These are phyloP conservation scores for Cryptus armator DNA, from an alignment of 2,888 invertebrate genomes.

Conservation along the genomic window DNA sequence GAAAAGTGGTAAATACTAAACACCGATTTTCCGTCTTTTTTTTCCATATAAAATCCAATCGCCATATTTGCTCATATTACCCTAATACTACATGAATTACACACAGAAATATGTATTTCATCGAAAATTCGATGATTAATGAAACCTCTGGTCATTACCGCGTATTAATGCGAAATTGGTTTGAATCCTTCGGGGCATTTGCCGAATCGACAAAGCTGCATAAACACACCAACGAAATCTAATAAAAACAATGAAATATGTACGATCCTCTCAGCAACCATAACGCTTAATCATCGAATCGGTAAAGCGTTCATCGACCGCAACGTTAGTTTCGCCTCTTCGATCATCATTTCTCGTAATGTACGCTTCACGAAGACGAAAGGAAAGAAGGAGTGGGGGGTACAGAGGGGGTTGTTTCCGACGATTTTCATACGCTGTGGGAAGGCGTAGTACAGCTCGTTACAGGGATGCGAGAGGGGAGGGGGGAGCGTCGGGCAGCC, in stretches of 20 bases:
- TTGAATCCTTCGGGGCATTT: no score
- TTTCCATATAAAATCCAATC: no score
- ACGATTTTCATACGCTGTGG: constrained; percentile 66
- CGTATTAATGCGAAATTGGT: no score
- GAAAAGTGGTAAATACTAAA: no score
- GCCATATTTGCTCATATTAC: no score
- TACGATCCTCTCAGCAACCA: background rate
- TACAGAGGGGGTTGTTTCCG: constrained; percentile 59
- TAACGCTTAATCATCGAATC: constrained; percentile 76
- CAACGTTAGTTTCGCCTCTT: background rate
- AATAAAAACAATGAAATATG: background rate
- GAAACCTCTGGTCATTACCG: no score
- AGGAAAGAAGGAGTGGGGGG: constrained; percentile 61
- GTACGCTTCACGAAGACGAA: constrained; percentile 39
- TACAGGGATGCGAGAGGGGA: constrained; percentile 51
- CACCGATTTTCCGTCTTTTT: no score
- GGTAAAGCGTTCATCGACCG: constrained; percentile 73
- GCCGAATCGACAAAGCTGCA: no score
- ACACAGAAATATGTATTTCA: no score
- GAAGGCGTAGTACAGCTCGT: constrained; percentile 40
- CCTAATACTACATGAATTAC: no score
- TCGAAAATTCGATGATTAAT: no score
- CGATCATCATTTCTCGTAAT: constrained; percentile 22
- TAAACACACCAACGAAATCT: background rate
- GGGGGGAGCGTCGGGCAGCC: constrained; percentile 63